Evolutionary conservation across 2,888 invertebrate species (phyloP), one percentile per base, ranked within the genome.

Genomic region (Diogma glabrata): DNA sequence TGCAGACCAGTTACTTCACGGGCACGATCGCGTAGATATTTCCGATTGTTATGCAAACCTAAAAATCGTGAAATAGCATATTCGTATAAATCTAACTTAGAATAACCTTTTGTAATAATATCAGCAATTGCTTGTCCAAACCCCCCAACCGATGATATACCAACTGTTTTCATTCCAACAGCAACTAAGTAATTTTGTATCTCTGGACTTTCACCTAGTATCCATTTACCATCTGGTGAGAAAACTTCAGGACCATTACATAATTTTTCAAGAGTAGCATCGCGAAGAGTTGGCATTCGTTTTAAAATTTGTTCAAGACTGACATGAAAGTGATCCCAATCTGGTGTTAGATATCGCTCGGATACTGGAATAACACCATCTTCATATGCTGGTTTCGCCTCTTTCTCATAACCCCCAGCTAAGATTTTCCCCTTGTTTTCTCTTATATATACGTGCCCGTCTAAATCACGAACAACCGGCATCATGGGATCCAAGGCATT

Each of bases 311-410:
- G 82, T 58, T 92, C 88, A 24, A 97, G 75, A 43, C 95, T 72
- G 40, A 87, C 77, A 63, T 94, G 89, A 70, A 97, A 97, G 62
- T 93, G 92, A 68, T 97, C 96, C 96, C 96, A 97, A 69, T 96
- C 95, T 62, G 89, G 86, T 0, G 84, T 80, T 28, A 88, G 74
- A 61, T 81, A 76, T 10, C 87, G 74, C 46, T 83, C 79, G 19
- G 73, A 76, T 16, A 78, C 78, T 80, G 81, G 82, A 59, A 81
- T 76, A 54, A 68, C 66, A 49, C 82, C 81, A 61, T 88, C 85
- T 64, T 90, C 89, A 66, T 86, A 90, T 1, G 90, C 87, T 23
- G 93, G 90, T 66, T 94, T 94, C 0, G 92, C 91, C 49, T 84
- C 76, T 0, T 87, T 87, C 66, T 94, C 93, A 69, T 92, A 95